A percentile compares a stretch with the other conserved stretches of the same genome.
Evolutionary conservation across 2,797 vertebrate genomes (phyloP).

Genomic region (Prionace glauca): DNA sequence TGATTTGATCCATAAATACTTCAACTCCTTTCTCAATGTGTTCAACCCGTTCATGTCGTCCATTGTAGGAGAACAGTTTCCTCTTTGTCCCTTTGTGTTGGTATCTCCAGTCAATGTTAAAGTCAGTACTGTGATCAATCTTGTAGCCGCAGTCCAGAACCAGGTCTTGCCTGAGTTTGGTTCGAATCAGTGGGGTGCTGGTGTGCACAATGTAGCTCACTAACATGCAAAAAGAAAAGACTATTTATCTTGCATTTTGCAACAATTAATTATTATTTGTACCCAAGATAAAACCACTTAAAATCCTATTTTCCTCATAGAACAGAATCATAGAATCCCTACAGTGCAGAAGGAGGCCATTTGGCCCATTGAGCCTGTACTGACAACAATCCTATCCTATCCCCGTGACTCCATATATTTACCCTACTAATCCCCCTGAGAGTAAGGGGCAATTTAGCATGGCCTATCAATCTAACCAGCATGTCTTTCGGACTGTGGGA

Average conservation of each 20-base stretch:
- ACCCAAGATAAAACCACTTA: not conserved
- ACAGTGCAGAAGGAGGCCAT: too few relatives aligned
- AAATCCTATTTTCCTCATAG: not conserved
- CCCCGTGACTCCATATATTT: too few relatives aligned
- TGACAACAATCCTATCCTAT: too few relatives aligned
- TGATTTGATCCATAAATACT: slow-evolving; percentile 48
- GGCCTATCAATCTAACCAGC: too few relatives aligned
- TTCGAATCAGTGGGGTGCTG: slow-evolving; percentile 50
- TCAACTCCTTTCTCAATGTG: slow-evolving; percentile 41
- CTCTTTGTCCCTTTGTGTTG: slow-evolving; percentile 46
- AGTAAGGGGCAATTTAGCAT: too few relatives aligned
- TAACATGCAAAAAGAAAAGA: slow-evolving; percentile 41
- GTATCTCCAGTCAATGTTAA: slow-evolving; percentile 52
- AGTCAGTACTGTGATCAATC: slow-evolving; percentile 52
- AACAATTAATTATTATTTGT: not conserved
- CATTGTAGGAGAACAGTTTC: slow-evolving; percentile 50
- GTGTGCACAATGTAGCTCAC: slow-evolving; percentile 58
- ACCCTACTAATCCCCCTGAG: too few relatives aligned
- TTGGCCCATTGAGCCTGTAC: too few relatives aligned
- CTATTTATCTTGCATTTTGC: not conserved
- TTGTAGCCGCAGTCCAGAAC: slow-evolving; percentile 61
- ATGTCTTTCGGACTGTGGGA: too few relatives aligned
- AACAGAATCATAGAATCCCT: too few relatives aligned
- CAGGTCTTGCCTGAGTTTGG: slow-evolving; percentile 48
- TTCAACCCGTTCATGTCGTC: slow-evolving; percentile 43